A percentile compares a stretch with the other conserved stretches of the same genome.
Evolutionary conservation across 2,797 vertebrate species (phyloP).

Genomic region (Sternotherus odoratus): DNA sequence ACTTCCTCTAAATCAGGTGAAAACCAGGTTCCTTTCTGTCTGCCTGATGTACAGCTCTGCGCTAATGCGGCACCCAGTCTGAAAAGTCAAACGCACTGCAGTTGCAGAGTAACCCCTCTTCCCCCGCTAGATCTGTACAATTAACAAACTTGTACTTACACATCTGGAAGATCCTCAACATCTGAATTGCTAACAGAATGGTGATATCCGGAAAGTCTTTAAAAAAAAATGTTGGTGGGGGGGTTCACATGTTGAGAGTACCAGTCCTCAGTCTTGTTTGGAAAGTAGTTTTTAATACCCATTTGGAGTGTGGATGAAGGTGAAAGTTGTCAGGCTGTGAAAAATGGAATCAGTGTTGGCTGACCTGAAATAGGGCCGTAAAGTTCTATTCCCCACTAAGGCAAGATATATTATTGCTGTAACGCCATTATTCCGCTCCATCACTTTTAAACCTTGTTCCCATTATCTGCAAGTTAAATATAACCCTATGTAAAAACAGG

Average conservation of each 20-base stretch:
- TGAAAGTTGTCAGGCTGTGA: constrained; percentile 87
- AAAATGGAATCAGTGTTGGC: constrained; percentile 83
- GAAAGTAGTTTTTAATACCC: constrained; percentile 76
- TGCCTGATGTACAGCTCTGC: not conserved
- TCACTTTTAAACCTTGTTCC: constrained; percentile 90
- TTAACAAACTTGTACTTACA: not conserved
- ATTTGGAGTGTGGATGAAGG: constrained; percentile 83
- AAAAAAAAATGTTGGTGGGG: not conserved
- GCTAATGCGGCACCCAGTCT: not conserved
- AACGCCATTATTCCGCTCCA: constrained; percentile 88
- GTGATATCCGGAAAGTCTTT: rapidly evolving
- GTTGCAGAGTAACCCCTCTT: rapidly evolving
- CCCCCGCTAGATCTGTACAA: not conserved
- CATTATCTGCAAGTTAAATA: constrained; percentile 90
- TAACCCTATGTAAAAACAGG: constrained; percentile 89
- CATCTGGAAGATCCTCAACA: not conserved
- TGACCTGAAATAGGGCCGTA: constrained; percentile 84
- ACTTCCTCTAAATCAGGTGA: not conserved
- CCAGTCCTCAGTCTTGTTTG: constrained; percentile 55
- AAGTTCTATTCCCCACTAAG: constrained; percentile 85
- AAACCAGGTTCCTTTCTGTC: not conserved
- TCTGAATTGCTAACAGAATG: not conserved
- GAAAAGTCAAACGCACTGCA: not conserved
- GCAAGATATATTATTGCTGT: constrained; percentile 88
- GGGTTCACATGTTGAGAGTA: not conserved